These are phyloP conservation scores for Rousettus madagascariensis DNA, from an alignment of 2,797 vertebrate species.

Conservation along the genomic window DNA sequence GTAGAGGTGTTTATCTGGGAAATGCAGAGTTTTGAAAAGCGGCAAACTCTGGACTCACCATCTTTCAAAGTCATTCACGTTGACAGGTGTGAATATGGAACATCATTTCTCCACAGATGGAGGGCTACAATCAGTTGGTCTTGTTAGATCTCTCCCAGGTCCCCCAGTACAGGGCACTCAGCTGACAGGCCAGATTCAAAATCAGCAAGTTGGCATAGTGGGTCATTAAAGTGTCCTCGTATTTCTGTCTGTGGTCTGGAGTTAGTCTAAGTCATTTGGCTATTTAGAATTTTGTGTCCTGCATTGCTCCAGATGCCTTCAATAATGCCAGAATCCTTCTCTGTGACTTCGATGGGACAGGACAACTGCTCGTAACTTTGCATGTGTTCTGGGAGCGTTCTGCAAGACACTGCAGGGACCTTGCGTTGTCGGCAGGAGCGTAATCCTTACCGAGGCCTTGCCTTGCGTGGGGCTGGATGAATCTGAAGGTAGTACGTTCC, in stretches of 20 bases:
- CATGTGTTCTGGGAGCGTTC: neutral
- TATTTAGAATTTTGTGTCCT: neutral
- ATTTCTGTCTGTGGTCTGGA: neutral
- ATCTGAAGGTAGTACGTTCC: neutral
- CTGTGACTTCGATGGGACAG: neutral
- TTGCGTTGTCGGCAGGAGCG: neutral
- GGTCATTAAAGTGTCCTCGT: neutral
- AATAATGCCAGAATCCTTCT: neutral
- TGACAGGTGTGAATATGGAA: neutral
- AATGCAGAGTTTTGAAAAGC: neutral
- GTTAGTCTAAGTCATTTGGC: neutral
- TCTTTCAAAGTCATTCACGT: neutral
- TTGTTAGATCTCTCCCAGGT: neutral
- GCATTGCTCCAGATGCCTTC: neutral
- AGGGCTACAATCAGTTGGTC: neutral
- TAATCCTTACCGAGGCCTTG: neutral
- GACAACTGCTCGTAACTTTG: neutral
- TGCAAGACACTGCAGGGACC: neutral
- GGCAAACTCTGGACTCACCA: neutral
- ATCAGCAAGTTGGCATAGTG: neutral
- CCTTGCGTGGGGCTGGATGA: neutral
- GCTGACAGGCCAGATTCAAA: neutral
- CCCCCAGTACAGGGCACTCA: neutral
- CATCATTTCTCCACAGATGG: neutral
- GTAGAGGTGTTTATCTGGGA: neutral